Evolutionary conservation across 2,797 vertebrate genomes (phyloP).

Genomic region (Danio aesculapii): DNA sequence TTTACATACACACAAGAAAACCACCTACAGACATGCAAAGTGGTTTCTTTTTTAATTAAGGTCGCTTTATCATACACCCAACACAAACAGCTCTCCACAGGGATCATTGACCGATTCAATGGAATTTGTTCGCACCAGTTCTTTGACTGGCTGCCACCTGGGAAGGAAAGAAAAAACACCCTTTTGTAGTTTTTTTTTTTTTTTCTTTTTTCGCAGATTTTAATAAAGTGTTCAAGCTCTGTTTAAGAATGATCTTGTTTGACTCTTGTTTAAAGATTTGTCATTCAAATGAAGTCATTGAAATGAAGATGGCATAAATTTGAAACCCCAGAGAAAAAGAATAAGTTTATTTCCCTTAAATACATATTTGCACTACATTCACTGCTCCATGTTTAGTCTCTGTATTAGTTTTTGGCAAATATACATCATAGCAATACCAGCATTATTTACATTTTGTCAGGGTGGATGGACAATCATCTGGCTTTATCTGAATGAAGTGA

Average conservation of each 20-base stretch:
- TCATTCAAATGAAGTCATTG: background rate
- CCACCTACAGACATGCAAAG: background rate
- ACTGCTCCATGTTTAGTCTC: slow-evolving; percentile 61
- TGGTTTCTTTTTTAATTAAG: too few relatives aligned
- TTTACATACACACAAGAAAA: background rate
- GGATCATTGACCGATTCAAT: background rate
- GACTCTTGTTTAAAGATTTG: background rate
- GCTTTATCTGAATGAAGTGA: slow-evolving; percentile 20
- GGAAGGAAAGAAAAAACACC: background rate
- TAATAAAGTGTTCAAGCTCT: slow-evolving; percentile 44
- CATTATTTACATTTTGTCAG: slow-evolving; percentile 75
- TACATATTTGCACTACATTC: slow-evolving; percentile 74
- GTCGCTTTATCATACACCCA: too few relatives aligned
- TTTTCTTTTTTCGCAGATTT: slow-evolving; percentile 41
- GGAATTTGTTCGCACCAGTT: background rate
- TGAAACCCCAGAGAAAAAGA: slow-evolving; percentile 71
- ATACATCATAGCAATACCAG: slow-evolving; percentile 71
- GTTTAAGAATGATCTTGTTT: background rate
- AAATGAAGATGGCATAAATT: slow-evolving; percentile 14
- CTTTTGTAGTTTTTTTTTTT: slow-evolving; percentile 55
- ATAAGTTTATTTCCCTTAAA: slow-evolving; percentile 78
- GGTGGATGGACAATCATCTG: slow-evolving; percentile 47
- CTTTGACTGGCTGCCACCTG: background rate
- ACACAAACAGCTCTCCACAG: background rate
- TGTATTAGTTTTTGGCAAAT: slow-evolving; percentile 71